phyloP scores from a whole-genome alignment of 2,797 vertebrate species.

The Odontamblyopus lacepedii region DNA sequence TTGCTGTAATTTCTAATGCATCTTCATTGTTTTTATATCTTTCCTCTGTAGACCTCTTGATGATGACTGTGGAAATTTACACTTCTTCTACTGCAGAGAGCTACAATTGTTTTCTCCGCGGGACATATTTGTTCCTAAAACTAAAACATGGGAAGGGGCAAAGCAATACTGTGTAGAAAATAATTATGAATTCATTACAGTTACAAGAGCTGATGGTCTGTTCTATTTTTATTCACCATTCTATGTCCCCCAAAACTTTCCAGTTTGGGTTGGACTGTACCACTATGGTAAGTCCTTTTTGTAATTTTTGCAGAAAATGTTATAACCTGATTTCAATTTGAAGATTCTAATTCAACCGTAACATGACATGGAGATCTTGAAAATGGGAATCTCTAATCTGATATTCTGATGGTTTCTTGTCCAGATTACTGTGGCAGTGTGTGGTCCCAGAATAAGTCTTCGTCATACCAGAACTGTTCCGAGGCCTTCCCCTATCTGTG shows the following conservation, averaged over 20 bases:
- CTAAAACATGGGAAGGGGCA: constrained; percentile 6
- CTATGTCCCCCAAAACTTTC: not conserved
- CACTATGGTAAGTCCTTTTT: not conserved
- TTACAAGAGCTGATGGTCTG: not conserved
- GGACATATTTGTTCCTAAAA: not conserved
- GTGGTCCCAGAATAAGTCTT: not conserved
- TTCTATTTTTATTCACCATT: not conserved
- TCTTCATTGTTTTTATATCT: not conserved
- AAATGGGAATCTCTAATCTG: not conserved
- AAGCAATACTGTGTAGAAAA: not conserved
- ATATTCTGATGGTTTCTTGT: not conserved
- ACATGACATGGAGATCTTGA: not conserved
- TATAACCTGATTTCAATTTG: not conserved
- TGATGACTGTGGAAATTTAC: not conserved
- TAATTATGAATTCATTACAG: not conserved
- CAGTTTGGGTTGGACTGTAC: not conserved
- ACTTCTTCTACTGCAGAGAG: not conserved
- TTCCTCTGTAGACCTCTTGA: not conserved
- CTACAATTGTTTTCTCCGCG: fast-evolving
- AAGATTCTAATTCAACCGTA: not conserved
- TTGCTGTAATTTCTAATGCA: not conserved
- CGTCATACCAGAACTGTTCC: not conserved
- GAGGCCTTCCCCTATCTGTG: constrained; percentile 6
- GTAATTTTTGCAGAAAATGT: not conserved
- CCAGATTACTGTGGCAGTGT: not conserved